Evolutionary conservation across 1,140 invertebrate species (phyloP), one percentile per base, ranked within the genome.

Genomic region (Heliconius eleuchia): DNA sequence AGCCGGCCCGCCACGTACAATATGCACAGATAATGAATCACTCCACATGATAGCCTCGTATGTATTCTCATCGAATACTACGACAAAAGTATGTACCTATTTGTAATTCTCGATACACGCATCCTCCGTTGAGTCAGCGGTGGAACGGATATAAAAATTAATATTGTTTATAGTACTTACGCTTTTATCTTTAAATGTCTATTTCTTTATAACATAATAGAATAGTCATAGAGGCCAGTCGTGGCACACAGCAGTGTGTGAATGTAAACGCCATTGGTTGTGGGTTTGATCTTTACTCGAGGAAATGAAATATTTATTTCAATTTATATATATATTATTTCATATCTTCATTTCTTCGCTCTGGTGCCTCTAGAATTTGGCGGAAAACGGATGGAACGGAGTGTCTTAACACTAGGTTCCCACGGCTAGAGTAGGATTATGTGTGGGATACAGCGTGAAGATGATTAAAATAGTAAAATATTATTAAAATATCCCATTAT

Each of bases 41-140:
- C 73, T 73, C 34, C 66, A 76, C 73, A 74, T 55, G 70, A 71
- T 66, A 60, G 37, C 52, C 83, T 50, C 71, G 66, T 39, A 85
- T 84, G 80, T 86, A 83, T 81, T 83, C 80, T 55, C 71, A 23
- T 37, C 77, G 77, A 74, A 81, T 74, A 76, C 16, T 81, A 82
- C 81, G 85, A 88, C 88, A 87, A 85, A 82, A 83, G 78, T 79
- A 76, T 79, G 73, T 82, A 52, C 50, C 50, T 52, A 90, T 88
- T 90, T 88, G 71, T 73, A 55, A 76, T 76, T 50, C 74, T 71
- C 60, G 39, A 66, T 66, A 50, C 46, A 23, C 70, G 55, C 74
- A 80, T 80, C 79, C 79, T 80, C 74, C 46, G 76, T 55, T 77
- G 76, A 77, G 27, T 77, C 76, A 76, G 37, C 55, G 34, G 46